Conservation (phyloP, 2,113 vertebrate species). For the Narcine bancroftii region DNA sequence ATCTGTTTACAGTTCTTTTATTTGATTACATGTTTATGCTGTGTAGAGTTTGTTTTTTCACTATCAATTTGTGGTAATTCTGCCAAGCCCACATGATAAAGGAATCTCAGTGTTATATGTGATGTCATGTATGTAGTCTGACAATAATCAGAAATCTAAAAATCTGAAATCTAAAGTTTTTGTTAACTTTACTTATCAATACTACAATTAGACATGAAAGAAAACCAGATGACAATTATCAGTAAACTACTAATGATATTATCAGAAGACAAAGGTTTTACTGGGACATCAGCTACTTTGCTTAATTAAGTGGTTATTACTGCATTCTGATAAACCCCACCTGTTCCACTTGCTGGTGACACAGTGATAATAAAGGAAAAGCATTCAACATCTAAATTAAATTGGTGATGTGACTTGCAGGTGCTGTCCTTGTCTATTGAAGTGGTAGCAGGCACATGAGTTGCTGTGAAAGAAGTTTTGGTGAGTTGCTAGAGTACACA, state of each 20-base stretch:
- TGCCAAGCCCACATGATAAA: no score
- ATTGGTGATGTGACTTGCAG: not conserved
- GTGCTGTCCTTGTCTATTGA: not conserved
- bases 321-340: not conserved
- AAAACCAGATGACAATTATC: not conserved
- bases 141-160: no score
- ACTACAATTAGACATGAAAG: not conserved
- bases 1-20: no score
- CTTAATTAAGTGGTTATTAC: not conserved
- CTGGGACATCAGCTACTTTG: not conserved
- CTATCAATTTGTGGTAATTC: no score
- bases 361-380: not conserved
- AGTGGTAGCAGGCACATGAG: not conserved
- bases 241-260: not conserved
- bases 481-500: not conserved
- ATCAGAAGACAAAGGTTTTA: not conserved
- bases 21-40: no score
- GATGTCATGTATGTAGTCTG: no score
- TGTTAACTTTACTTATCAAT: not conserved
- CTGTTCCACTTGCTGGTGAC: not conserved
- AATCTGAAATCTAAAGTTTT: no score
- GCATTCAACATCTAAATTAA: not conserved
- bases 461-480: not conserved
- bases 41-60: no score
- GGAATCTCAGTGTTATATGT: no score